Percentiles rank a stretch among this genome's conserved stretches.
phyloP scores from a whole-genome alignment of 2,113 vertebrate genomes.

The Gavialis gangeticus region DNA sequence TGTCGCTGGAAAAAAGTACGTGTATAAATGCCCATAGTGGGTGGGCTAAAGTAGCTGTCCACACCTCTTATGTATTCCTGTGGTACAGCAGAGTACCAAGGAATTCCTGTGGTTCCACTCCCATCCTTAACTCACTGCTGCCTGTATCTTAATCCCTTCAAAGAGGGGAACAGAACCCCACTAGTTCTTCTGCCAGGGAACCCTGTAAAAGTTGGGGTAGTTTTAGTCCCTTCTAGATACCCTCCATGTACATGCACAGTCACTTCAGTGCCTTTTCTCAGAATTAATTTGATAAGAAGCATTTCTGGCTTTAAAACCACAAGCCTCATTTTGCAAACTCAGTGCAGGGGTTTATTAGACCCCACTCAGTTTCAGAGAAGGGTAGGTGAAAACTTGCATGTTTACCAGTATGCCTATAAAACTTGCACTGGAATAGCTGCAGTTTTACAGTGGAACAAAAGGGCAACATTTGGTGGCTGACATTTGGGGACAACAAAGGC shows the following conservation, averaged over 20 bases:
- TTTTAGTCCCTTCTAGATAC: background rate
- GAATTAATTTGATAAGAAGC: no score
- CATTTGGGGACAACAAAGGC: background rate
- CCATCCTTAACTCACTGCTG: background rate
- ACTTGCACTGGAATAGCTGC: rapidly evolving
- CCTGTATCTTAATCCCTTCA: background rate
- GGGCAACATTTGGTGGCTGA: background rate
- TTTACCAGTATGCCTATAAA: background rate
- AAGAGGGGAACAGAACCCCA: background rate
- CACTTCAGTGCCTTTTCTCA: no score
- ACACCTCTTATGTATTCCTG: background rate
- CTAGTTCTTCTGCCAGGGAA: background rate
- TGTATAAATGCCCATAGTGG: no score
- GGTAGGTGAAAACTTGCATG: background rate
- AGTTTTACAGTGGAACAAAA: background rate
- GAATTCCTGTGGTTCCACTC: background rate
- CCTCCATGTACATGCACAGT: no score
- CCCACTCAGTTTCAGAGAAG: background rate
- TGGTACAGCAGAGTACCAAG: background rate
- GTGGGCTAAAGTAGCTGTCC: no score
- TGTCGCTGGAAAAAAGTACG: no score
- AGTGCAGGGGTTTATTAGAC: no score
- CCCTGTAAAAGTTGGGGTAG: background rate
- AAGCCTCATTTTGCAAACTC: no score
- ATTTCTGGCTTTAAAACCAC: no score